phyloP scores from a whole-genome alignment of 2,888 invertebrate species.

The Andrena camellia region DNA sequence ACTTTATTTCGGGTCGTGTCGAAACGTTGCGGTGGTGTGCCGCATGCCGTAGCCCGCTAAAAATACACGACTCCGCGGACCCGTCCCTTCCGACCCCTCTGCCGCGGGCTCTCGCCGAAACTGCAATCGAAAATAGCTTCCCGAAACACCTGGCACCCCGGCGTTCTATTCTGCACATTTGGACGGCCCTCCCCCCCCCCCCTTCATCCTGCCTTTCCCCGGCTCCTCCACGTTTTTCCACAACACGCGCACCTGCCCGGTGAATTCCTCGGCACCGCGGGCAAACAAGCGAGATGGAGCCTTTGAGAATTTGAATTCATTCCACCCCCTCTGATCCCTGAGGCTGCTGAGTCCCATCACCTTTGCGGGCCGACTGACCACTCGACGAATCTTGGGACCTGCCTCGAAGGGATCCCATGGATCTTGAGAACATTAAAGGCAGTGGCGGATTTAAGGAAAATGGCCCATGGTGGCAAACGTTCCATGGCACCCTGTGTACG shows the following conservation, averaged over 20 bases:
- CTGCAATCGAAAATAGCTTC: conserved; percentile 78
- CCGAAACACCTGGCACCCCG: conserved; percentile 79
- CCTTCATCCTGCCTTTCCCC: not conserved
- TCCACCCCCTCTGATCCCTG: not conserved
- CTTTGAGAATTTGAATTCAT: conserved; percentile 4
- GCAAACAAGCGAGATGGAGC: too few relatives aligned
- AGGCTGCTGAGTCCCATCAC: not conserved
- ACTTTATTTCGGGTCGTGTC: conserved; percentile 81
- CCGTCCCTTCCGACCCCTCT: conserved; percentile 55
- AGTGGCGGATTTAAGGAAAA: not conserved
- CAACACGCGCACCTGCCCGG: conserved; percentile 58
- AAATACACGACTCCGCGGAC: conserved; percentile 77
- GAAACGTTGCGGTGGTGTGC: conserved; percentile 80
- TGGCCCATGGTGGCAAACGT: too few relatives aligned
- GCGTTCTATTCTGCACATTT: conserved; percentile 66
- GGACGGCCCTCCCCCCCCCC: conserved; percentile 17
- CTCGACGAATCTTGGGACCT: not conserved
- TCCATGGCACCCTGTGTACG: too few relatives aligned
- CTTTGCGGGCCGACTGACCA: not conserved
- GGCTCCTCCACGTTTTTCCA: conserved; percentile 31
- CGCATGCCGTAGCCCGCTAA: conserved; percentile 80
- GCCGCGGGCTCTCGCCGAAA: conserved; percentile 69
- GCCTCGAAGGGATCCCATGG: not conserved
- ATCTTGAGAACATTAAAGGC: not conserved
- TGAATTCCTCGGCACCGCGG: conserved; percentile 14